A percentile compares a stretch with the other conserved stretches of the same genome.
These are phyloP conservation scores for Dryobates pubescens DNA, from an alignment of 2,797 vertebrate species.

Conservation along the genomic window DNA sequence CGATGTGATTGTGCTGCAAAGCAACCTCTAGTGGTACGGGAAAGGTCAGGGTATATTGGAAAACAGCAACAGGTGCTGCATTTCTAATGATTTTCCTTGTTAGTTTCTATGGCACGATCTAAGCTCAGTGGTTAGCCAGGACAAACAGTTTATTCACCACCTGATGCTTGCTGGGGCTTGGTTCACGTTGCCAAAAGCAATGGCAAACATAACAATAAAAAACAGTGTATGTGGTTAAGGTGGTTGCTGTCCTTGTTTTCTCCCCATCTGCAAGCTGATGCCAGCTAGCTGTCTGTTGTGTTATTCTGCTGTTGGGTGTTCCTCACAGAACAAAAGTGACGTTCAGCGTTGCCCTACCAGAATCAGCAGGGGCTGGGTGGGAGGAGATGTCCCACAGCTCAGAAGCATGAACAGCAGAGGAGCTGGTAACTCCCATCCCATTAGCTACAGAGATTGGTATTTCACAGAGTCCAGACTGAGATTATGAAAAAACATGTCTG, in stretches of 20 bases:
- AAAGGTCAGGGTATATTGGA: neutral
- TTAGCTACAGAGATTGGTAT: neutral
- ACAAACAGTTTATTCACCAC: neutral
- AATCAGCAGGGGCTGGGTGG: neutral
- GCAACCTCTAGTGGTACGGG: neutral
- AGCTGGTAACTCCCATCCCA: neutral
- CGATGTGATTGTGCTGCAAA: neutral
- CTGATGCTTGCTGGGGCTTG: neutral
- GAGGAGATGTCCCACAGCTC: neutral
- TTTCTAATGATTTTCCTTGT: neutral
- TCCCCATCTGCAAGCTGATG: neutral
- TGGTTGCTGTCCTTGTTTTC: neutral
- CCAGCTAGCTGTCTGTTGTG: neutral
- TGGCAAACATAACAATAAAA: neutral
- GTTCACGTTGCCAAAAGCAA: neutral
- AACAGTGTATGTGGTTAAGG: neutral
- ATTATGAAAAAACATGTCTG: neutral
- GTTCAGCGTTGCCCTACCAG: neutral
- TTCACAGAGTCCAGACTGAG: neutral
- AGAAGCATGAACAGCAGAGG: neutral
- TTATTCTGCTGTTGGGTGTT: neutral
- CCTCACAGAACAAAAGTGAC: neutral
- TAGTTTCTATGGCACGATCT: neutral
- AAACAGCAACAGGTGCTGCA: neutral
- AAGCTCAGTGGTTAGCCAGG: neutral